Conservation (phyloP, 2,888 invertebrate genomes). For the Tachina fera region DNA sequence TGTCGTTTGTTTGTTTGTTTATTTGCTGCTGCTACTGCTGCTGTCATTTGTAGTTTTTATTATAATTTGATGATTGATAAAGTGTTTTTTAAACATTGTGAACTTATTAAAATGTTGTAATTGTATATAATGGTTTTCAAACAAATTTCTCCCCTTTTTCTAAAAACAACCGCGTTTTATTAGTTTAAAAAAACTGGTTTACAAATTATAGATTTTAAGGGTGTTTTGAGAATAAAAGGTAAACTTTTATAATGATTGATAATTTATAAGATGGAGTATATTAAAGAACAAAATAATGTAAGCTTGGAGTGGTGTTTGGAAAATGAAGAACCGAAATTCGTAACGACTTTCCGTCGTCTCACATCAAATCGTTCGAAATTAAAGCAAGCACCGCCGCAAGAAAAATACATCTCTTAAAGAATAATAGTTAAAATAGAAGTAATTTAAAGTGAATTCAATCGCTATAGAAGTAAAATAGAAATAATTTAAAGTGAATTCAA, state of each 20-base stretch:
- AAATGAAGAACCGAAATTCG: neutral
- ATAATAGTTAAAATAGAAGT: too few species aligned
- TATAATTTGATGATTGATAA: slow-evolving; percentile 73
- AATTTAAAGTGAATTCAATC: too few species aligned
- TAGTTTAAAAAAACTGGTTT: slow-evolving; percentile 20
- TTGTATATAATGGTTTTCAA: slow-evolving; percentile 68
- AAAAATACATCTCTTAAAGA: too few species aligned
- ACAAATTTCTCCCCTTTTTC: slow-evolving; percentile 26
- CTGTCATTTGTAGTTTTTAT: slow-evolving; percentile 54
- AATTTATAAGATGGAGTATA: neutral
- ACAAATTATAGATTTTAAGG: slow-evolving; percentile 25
- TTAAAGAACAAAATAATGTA: neutral
- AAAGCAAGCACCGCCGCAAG: too few species aligned
- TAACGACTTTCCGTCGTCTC: neutral
- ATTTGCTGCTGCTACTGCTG: neutral
- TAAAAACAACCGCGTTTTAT: neutral
- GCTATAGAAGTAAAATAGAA: too few species aligned
- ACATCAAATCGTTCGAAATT: too few species aligned
- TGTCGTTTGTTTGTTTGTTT: slow-evolving; percentile 24
- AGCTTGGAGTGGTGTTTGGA: neutral
- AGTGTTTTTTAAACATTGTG: slow-evolving; percentile 74
- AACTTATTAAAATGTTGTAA: slow-evolving; percentile 72
- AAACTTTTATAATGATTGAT: slow-evolving; percentile 67
- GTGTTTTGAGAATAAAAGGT: slow-evolving; percentile 16
- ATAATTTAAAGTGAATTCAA: too few species aligned